These are phyloP conservation scores for Pheosia gnoma DNA, from an alignment of 2,888 invertebrate genomes.

Conservation along the genomic window DNA sequence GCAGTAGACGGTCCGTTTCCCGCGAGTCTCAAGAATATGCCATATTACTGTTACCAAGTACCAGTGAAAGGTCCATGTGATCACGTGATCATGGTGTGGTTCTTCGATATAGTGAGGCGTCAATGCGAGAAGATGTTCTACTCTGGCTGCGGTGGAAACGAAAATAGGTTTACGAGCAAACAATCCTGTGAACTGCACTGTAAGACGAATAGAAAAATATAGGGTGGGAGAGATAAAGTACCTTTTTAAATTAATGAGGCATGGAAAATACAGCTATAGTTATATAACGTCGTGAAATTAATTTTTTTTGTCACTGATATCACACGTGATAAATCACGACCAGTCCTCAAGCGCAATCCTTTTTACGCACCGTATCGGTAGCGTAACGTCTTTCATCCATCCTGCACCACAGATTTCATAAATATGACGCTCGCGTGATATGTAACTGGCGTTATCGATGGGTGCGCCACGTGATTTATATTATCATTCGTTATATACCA, in stretches of 20 bases:
- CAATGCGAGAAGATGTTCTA: conserved; percentile 73
- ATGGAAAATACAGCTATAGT: no score
- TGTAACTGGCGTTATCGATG: no score
- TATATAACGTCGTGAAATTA: not conserved
- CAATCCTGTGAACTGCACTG: conserved; percentile 58
- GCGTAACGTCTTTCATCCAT: no score
- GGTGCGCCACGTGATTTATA: no score
- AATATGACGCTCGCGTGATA: no score
- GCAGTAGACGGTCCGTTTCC: conserved; percentile 68
- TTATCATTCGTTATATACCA: no score
- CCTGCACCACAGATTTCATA: no score
- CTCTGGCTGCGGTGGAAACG: conserved; percentile 77
- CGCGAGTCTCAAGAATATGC: conserved; percentile 62
- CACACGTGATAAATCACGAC: no score
- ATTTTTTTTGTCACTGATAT: not conserved
- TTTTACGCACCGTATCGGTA: no score
- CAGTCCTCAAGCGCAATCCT: no score
- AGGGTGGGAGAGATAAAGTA: conserved; percentile 7
- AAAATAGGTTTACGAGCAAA: conserved; percentile 62
- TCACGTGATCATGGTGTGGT: conserved; percentile 59
- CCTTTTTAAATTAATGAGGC: no score
- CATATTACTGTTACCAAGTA: conserved; percentile 74
- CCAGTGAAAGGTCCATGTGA: conserved; percentile 68
- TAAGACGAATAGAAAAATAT: conserved; percentile 47
- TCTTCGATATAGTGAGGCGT: conserved; percentile 68